A percentile compares a stretch with the other conserved stretches of the same genome.
Conservation (phyloP, 2,888 invertebrate genomes). For the Drosophila neotestacea region DNA sequence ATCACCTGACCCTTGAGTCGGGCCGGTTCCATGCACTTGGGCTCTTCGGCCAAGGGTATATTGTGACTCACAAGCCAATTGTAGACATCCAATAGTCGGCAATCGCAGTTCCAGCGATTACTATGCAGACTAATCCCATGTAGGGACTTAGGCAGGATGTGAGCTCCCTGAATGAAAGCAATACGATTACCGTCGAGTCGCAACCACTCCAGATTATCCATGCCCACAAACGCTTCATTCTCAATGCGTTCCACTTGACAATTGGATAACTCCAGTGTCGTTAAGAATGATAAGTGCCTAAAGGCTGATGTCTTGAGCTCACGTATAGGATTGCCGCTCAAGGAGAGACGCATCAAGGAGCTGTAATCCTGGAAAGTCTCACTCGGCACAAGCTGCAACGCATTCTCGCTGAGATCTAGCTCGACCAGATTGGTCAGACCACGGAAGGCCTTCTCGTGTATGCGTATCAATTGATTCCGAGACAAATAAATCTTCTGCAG, state of each 20-base stretch:
- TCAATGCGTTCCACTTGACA: slow-evolving; percentile 92
- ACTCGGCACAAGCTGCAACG: slow-evolving; percentile 91
- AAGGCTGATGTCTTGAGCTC: slow-evolving; percentile 90
- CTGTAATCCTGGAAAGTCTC: slow-evolving; percentile 92
- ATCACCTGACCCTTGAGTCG: slow-evolving; percentile 89
- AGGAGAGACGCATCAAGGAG: slow-evolving; percentile 92
- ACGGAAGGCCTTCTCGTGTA: slow-evolving; percentile 92
- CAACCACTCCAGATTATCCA: slow-evolving; percentile 93
- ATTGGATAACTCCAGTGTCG: slow-evolving; percentile 92
- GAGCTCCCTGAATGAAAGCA: slow-evolving; percentile 89
- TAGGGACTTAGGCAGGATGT: slow-evolving; percentile 91
- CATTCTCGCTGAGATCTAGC: slow-evolving; percentile 93
- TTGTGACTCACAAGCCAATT: slow-evolving; percentile 92
- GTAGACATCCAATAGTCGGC: slow-evolving; percentile 91
- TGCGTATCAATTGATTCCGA: slow-evolving; percentile 91
- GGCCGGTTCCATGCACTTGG: slow-evolving; percentile 90
- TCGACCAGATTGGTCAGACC: slow-evolving; percentile 95
- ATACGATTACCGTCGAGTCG: slow-evolving; percentile 93
- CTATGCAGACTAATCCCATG: slow-evolving; percentile 93
- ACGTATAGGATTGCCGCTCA: slow-evolving; percentile 93
- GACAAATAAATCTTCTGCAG: slow-evolving; percentile 94
- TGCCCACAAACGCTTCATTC: slow-evolving; percentile 92
- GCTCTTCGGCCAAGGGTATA: slow-evolving; percentile 92
- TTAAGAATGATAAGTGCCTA: slow-evolving; percentile 90
- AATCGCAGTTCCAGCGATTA: slow-evolving; percentile 96